Percentiles rank a stretch among this genome's conserved stretches.
phyloP scores from a whole-genome alignment of 2,888 invertebrate species.

The Galerucella calmariensis region DNA sequence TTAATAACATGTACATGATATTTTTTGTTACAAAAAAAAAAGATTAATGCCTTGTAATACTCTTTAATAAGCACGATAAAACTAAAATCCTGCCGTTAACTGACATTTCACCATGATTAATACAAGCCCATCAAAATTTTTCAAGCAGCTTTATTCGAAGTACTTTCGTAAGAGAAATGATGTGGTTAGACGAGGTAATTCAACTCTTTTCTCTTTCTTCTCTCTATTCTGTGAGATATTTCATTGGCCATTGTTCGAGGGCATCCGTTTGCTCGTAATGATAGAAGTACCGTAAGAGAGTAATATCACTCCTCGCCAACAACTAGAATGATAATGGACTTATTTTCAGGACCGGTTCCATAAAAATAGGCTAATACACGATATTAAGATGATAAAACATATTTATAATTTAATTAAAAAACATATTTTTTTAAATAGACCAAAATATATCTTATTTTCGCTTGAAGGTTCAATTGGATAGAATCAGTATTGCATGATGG shows the following conservation, averaged over 20 bases:
- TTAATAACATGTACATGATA: no score
- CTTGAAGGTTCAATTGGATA: no score
- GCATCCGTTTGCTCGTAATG: constrained; percentile 51
- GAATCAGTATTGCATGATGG: no score
- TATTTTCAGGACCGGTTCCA: constrained; percentile 21
- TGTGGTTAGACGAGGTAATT: constrained; percentile 38
- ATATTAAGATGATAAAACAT: background rate
- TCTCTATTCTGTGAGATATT: constrained; percentile 36
- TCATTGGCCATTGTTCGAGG: constrained; percentile 41
- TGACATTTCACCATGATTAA: constrained; percentile 36
- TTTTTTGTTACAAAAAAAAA: no score
- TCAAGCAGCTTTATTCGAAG: constrained; percentile 19
- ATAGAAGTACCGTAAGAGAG: constrained; percentile 49
- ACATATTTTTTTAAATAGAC: no score
- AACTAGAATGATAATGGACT: constrained; percentile 36
- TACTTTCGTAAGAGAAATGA: constrained; percentile 29
- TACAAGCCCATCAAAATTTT: constrained; percentile 41
- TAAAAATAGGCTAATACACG: background rate
- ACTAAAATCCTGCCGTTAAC: constrained; percentile 5
- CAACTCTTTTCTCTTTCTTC: constrained; percentile 29
- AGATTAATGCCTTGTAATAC: no score
- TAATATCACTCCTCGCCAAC: constrained; percentile 34
- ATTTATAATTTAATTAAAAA: background rate
- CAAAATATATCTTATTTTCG: no score
- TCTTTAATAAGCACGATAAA: no score